Evolutionary conservation across 2,797 vertebrate genomes (phyloP).

Genomic region (Enteromius viviparus): DNA sequence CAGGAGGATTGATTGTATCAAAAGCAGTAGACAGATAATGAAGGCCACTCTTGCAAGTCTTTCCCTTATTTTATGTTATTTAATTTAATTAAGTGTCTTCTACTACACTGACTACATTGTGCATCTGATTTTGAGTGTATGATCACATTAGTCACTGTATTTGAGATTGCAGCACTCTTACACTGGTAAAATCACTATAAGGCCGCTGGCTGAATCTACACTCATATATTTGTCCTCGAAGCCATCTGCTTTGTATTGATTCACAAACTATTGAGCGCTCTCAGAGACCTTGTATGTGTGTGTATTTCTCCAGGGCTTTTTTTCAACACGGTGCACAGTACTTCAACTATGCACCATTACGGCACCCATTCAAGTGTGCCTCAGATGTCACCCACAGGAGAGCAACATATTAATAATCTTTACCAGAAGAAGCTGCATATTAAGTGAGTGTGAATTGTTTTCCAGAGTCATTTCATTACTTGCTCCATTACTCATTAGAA

Average conservation of each 20-base stretch:
- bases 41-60: no score
- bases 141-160: neutral
- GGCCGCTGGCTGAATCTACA: neutral
- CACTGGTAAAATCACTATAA: neutral
- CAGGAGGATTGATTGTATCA: no score
- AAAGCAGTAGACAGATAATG: no score
- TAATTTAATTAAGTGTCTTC: neutral
- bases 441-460: conserved; percentile 42
- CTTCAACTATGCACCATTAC: conserved; percentile 18
- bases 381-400: conserved; percentile 19
- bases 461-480: conserved; percentile 46
- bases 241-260: conserved; percentile 37
- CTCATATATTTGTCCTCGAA: conserved; percentile 30
- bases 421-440: conserved; percentile 23
- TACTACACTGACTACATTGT: neutral
- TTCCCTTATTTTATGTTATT: no score
- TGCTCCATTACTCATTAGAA: conserved; percentile 47
- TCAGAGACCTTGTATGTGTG: conserved; percentile 16
- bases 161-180: conserved; percentile 6
- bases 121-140: neutral
- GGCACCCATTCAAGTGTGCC: conserved; percentile 30
- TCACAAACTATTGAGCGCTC: conserved; percentile 10
- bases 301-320: conserved; percentile 20
- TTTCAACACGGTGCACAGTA: conserved; percentile 15
- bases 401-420: conserved; percentile 34